A percentile compares a stretch with the other conserved stretches of the same genome.
These are phyloP conservation scores for Drosophila hydei DNA, from an alignment of 1,140 invertebrate genomes.

Conservation along the genomic window DNA sequence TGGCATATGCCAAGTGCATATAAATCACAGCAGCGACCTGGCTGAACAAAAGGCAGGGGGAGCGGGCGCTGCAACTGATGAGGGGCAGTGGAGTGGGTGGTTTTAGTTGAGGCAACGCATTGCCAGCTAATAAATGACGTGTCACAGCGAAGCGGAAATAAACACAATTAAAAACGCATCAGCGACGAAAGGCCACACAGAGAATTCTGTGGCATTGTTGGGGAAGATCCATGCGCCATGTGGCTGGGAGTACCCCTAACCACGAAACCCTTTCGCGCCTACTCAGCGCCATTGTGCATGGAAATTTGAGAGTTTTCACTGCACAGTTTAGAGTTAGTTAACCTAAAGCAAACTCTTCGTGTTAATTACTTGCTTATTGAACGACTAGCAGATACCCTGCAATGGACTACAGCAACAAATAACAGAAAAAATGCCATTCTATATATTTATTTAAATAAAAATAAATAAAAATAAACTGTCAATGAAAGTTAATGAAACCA, in stretches of 20 bases:
- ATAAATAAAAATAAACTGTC: no score
- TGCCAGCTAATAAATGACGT: constrained; percentile 71
- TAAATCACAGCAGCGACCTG: constrained; percentile 46
- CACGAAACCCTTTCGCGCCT: no score
- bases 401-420: background rate
- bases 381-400: background rate
- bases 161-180: constrained; percentile 81
- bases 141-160: constrained; percentile 74
- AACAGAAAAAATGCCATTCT: no score
- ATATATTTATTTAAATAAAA: no score
- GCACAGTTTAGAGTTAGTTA: no score
- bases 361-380: no score
- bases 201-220: constrained; percentile 2
- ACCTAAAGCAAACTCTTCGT: no score
- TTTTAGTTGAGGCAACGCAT: constrained; percentile 16
- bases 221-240: background rate
- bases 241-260: no score
- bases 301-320: background rate
- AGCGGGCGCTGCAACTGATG: background rate
- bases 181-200: constrained; percentile 51
- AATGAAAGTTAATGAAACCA: no score
- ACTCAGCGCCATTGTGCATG: no score
- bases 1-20: constrained; percentile 27
- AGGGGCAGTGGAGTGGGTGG: background rate
- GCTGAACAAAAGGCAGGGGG: constrained; percentile 22